Percentiles rank a stretch among this genome's conserved stretches.
Evolutionary conservation across 2,113 vertebrate genomes (phyloP).

Genomic region (Heterocephalus glaber): DNA sequence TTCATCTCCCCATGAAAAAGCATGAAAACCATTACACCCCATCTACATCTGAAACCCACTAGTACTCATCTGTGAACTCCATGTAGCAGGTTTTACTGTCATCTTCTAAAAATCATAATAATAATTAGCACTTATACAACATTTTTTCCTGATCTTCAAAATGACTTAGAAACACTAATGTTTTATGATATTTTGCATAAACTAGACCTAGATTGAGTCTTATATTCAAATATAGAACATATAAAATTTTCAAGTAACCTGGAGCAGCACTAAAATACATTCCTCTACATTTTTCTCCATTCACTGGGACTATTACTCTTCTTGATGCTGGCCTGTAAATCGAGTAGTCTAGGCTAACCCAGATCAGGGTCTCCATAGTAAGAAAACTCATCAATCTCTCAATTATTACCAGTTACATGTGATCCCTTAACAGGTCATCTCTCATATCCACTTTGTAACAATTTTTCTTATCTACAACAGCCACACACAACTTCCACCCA

Average conservation of each 20-base stretch:
- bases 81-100: background rate
- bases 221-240: background rate
- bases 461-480: background rate
- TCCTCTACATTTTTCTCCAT: background rate
- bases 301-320: background rate
- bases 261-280: background rate
- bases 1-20: background rate
- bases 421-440: background rate
- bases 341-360: background rate
- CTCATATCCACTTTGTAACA: background rate
- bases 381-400: background rate
- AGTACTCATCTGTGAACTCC: background rate
- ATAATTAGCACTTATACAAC: background rate
- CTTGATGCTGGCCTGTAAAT: background rate
- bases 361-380: background rate
- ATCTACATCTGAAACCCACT: background rate
- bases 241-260: background rate
- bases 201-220: background rate
- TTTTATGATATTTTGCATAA: background rate
- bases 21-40: background rate
- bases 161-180: slow-evolving; percentile 20
- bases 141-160: slow-evolving; percentile 6
- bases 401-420: background rate
- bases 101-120: slow-evolving; percentile 5
- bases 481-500: background rate